Percentiles rank a stretch among this genome's conserved stretches.
Evolutionary conservation across 2,797 vertebrate species (phyloP).

Genomic region (Eutrigla gurnardus): DNA sequence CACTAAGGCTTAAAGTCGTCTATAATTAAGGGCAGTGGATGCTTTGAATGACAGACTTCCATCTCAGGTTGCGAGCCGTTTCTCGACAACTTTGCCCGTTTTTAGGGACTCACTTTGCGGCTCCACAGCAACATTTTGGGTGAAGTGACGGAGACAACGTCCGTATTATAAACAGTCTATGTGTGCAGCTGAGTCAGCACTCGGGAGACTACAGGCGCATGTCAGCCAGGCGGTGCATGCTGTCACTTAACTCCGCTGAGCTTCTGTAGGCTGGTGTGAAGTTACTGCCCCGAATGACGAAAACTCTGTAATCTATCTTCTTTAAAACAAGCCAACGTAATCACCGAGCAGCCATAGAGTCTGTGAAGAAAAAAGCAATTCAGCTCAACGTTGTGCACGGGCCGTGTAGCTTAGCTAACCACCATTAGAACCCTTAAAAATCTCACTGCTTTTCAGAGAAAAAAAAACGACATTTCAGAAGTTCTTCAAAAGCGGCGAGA

Average conservation of each 20-base stretch:
- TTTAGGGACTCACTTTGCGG: not conserved
- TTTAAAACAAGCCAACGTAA: conserved; percentile 43
- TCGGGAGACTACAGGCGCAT: not conserved
- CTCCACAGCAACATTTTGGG: not conserved
- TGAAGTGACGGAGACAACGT: not conserved
- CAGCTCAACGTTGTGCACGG: conserved; percentile 51
- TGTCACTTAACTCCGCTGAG: conserved; percentile 22
- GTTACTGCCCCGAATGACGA: conserved; percentile 41
- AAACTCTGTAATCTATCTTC: conserved; percentile 62
- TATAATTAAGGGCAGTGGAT: too few relatives aligned
- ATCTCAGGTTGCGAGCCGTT: too few relatives aligned
- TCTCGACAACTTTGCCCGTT: too few relatives aligned
- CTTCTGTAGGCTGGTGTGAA: conserved; percentile 35
- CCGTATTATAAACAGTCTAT: not conserved
- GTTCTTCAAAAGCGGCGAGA: conserved; percentile 54
- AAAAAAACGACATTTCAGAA: conserved; percentile 66
- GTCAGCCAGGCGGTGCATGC: conserved; percentile 6
- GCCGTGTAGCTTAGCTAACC: conserved; percentile 66
- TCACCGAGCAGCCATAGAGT: conserved; percentile 44
- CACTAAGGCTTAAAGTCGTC: too few relatives aligned
- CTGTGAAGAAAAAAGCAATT: conserved; percentile 55
- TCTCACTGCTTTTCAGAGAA: conserved; percentile 45
- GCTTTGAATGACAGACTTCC: too few relatives aligned
- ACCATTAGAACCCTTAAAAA: conserved; percentile 49
- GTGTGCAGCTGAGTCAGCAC: not conserved